These are phyloP conservation scores for Drosophila subobscura DNA, from an alignment of 1,140 invertebrate species.

Conservation along the genomic window DNA sequence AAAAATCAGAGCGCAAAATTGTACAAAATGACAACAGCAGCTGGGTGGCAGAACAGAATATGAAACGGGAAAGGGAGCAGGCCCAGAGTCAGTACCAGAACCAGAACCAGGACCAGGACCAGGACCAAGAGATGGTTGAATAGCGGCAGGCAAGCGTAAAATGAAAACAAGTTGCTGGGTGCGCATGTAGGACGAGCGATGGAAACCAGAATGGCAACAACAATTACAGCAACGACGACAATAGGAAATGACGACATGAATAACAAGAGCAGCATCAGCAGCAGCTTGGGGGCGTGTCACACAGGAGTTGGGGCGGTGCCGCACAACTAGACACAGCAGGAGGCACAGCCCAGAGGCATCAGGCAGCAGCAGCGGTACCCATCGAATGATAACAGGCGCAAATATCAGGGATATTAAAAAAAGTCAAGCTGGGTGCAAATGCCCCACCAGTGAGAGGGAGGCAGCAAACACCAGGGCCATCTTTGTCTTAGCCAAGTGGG, in stretches of 20 bases:
- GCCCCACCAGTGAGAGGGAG: conserved; percentile 36
- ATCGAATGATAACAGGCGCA: conserved; percentile 75
- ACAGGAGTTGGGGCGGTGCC: conserved; percentile 1
- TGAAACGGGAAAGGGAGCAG: background rate
- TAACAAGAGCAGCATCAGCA: conserved; percentile 58
- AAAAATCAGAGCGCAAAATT: conserved; percentile 82
- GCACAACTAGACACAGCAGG: conserved; percentile 36
- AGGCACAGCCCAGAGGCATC: conserved; percentile 14
- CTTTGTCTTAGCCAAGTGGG: conserved; percentile 66
- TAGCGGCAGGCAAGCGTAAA: conserved; percentile 78
- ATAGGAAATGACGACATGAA: conserved; percentile 82
- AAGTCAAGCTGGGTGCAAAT: conserved; percentile 80
- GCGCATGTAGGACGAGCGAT: conserved; percentile 70
- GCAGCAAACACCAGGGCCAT: conserved; percentile 14
- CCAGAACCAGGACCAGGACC: background rate
- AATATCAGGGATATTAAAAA: conserved; percentile 80
- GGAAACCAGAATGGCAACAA: conserved; percentile 79
- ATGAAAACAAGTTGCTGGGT: conserved; percentile 78
- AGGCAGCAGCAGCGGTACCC: conserved; percentile 10
- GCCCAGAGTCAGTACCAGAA: background rate
- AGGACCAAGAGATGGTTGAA: conserved; percentile 48
- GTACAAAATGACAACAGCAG: conserved; percentile 78
- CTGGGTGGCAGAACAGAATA: conserved; percentile 13
- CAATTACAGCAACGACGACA: conserved; percentile 75
- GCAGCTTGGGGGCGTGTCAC: conserved; percentile 1